A percentile compares a stretch with the other conserved stretches of the same genome.
These are phyloP conservation scores for Passer montanus DNA, from an alignment of 2,113 vertebrate genomes.

Conservation along the genomic window DNA sequence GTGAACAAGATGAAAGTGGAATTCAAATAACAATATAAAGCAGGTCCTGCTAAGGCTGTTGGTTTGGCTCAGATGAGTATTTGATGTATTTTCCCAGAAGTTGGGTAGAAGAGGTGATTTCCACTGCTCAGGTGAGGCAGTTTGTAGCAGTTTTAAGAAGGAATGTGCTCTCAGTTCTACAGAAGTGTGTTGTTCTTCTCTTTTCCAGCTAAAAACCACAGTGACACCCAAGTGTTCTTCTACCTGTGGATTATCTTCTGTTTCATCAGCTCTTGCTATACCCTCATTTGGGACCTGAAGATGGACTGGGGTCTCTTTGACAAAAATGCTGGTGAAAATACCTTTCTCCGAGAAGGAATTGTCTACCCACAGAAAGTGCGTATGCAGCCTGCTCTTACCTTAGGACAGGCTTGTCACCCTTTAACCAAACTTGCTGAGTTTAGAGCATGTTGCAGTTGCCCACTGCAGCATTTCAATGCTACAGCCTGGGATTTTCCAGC, in stretches of 20 bases:
- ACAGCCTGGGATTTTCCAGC: neutral
- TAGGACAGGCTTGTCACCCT: neutral
- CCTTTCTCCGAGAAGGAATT: conserved; percentile 96
- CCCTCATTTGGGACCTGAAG: conserved; percentile 97
- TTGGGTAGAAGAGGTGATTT: neutral
- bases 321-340: conserved; percentile 94
- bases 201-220: conserved; percentile 84
- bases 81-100: neutral
- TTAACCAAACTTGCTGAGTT: neutral
- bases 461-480: neutral
- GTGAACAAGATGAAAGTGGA: neutral
- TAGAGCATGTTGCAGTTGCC: neutral
- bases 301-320: conserved; percentile 99
- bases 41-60: neutral
- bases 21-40: neutral
- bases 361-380: conserved; percentile 98
- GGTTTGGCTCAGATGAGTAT: neutral
- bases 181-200: neutral
- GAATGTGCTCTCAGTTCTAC: neutral
- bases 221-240: conserved; percentile 89
- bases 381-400: neutral
- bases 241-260: conserved; percentile 94
- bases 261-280: conserved; percentile 92
- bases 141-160: neutral
- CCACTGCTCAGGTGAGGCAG: no score